Evolutionary conservation across 2,113 vertebrate species (phyloP).

Genomic region (Actinemys pallida): DNA sequence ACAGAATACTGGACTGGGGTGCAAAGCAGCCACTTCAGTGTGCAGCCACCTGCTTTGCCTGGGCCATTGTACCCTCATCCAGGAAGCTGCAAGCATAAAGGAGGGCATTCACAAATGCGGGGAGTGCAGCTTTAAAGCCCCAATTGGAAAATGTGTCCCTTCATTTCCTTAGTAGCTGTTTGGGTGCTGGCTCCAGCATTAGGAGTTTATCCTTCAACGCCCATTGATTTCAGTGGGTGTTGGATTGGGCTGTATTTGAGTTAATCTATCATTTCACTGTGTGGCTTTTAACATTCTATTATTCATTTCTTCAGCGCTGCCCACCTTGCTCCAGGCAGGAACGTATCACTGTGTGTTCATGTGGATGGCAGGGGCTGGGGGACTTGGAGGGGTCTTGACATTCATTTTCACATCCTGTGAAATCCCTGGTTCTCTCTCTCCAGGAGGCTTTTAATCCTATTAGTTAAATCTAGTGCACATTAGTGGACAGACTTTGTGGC

Average conservation of each 20-base stretch:
- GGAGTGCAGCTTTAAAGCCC: not conserved
- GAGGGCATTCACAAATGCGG: not conserved
- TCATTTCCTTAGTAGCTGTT: not conserved
- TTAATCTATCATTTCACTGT: not conserved
- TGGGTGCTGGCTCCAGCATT: not conserved
- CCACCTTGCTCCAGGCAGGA: not conserved
- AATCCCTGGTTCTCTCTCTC: not conserved
- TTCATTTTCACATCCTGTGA: not conserved
- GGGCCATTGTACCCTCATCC: not conserved
- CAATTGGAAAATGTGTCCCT: not conserved
- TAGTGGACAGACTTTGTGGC: not conserved
- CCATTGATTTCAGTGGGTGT: not conserved
- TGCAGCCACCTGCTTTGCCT: not conserved
- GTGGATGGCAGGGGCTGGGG: not conserved
- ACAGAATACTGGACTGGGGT: not conserved
- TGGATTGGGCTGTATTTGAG: not conserved
- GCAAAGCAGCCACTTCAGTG: not conserved
- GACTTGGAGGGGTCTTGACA: not conserved
- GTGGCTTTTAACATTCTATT: fast-evolving
- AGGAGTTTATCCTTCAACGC: not conserved
- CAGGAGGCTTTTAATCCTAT: not conserved
- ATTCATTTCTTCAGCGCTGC: not conserved
- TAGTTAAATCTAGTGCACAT: not conserved
- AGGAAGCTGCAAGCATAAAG: not conserved
- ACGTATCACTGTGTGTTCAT: not conserved